Base-by-base conservation (phyloP, 2,797 vertebrate genomes). In the Todus mexicanus region DNA sequence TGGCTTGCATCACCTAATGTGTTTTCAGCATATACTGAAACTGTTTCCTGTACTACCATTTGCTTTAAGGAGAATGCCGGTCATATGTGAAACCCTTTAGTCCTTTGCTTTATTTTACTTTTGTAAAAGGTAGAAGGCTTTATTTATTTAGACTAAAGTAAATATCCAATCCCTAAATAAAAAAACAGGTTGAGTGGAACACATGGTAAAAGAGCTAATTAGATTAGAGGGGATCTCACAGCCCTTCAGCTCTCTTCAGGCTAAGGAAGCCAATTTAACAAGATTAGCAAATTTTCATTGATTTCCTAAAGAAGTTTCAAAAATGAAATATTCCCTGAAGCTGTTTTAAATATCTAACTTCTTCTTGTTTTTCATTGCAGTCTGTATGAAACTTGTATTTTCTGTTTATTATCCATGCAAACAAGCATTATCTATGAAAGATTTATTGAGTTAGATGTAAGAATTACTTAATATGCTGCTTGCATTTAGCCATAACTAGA, bases 121-220 rank as follows among this genome's bases (percentile, higher is more conserved):
- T 48, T 91, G 76, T 94, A 89, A 87, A 92, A 92, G 84, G 76
- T 33, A 94, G 76, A 91, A 93, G 45, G 68, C 84, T 96, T 95
- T 96, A 94, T 95, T 96, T 96, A 78, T 85, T 76, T 76, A 93
- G 84, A 63, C 82, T 91, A 94, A 95, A 87, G 82, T 92, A 95
- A 96, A 95, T 92, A 94, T 73, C 79, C 92, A 88, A 72, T 90
- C 66, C 53, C 84, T 89, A 95, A 95, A 96, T 94, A 95, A 95
- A 94, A 94, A 96, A 95, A 73, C 76, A 94, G 72, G 61, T 93
- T 92, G 89, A 92, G 78, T 60, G 89, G 93, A 93, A 91, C 82
- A 95, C 75, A 59, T 75, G 82, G 81, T 84, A 63, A 91, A 92
- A 93, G 14, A 94, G 43, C 47, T 94, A 96, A 96, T 96, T 91